Evolutionary conservation across 2,113 vertebrate genomes (phyloP), one percentile per base, ranked within the genome.

Genomic region (Rana temporaria): DNA sequence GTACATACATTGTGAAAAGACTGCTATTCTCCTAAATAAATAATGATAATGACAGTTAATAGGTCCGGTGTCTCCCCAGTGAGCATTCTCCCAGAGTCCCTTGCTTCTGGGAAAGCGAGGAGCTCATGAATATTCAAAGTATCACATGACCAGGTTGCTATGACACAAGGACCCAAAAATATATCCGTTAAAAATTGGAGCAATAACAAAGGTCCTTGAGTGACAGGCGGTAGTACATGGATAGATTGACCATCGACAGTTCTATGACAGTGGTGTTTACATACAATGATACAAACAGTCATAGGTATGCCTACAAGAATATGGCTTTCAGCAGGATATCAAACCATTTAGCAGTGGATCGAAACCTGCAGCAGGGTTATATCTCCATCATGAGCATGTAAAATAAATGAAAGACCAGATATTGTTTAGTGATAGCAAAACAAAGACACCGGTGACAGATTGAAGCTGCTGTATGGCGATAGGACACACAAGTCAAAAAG

Each of bases 151-250:
- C 70, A 75, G 26, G 80, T 82, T 82, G 80, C 80, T 67, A 82
- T 75, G 80, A 75, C 80, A 82, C 80, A 82, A 75, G 69, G 71
- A 82, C 80, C 80, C 80, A 82, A 82, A 82, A 82, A 82, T 82
- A 82, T 63, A 82, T 75, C 71, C 71, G 62, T 75, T 82, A 67
- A 82, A 82, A 82, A 82, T 75, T 73, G 42, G 70, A 75, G 71
- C 79, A 82, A 70, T 71, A 75, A 75, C 64, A 82, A 82, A 82
- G 80, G 80, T 59, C 62, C 48, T 57, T 82, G 80, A 82, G 53
- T 81, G 79, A 81, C 79, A 75, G 80, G 32, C 62, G 38, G 70
- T 55, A 66, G 80, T 70, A 75, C 71, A 70, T 55, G 1, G 17
- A 82, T 30, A 19, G 19, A 64, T 38, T 8, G 56, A 26, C 30